Evolutionary conservation across 92 coral and sea anemone genomes (phyloP).

Genomic region (Phymanthus crucifer): DNA sequence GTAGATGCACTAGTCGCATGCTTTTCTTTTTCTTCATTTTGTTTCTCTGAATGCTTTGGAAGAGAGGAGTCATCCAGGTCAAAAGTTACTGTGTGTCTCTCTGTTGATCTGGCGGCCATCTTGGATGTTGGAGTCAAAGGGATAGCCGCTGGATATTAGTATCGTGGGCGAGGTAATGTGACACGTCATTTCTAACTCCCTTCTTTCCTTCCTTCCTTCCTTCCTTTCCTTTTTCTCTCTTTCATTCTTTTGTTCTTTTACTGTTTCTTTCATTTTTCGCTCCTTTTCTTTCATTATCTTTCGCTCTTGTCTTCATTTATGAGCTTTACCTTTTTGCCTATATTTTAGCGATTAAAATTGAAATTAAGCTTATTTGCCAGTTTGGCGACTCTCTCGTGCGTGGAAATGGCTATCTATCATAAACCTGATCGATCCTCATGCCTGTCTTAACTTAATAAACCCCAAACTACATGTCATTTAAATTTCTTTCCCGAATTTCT

Average conservation of each 20-base stretch:
- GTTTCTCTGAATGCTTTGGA: not conserved
- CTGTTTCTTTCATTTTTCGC: not conserved
- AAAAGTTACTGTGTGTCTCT: slow-evolving; percentile 26
- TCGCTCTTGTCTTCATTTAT: too few relatives aligned
- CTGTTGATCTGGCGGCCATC: slow-evolving; percentile 41
- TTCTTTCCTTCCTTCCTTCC: not conserved
- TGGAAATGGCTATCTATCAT: too few relatives aligned
- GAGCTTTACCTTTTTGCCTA: too few relatives aligned
- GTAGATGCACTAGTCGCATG: slow-evolving; percentile 28
- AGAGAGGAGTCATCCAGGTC: not conserved
- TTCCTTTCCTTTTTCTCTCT: not conserved
- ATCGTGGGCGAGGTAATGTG: not conserved
- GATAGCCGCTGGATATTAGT: slow-evolving; percentile 16
- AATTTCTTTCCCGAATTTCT: too few relatives aligned
- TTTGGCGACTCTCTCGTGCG: too few relatives aligned
- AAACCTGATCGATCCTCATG: too few relatives aligned
- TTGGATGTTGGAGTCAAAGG: slow-evolving; percentile 26
- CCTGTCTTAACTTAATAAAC: too few relatives aligned
- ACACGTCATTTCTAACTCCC: not conserved
- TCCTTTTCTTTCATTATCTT: not conserved
- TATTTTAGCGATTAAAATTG: too few relatives aligned
- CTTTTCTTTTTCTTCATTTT: slow-evolving; percentile 1
- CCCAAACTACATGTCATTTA: too few relatives aligned
- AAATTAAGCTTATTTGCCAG: too few relatives aligned
- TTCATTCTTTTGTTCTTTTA: not conserved